These are phyloP conservation scores for Venustaconcha ellipsiformis DNA, from an alignment of 1,140 invertebrate species.

Conservation along the genomic window DNA sequence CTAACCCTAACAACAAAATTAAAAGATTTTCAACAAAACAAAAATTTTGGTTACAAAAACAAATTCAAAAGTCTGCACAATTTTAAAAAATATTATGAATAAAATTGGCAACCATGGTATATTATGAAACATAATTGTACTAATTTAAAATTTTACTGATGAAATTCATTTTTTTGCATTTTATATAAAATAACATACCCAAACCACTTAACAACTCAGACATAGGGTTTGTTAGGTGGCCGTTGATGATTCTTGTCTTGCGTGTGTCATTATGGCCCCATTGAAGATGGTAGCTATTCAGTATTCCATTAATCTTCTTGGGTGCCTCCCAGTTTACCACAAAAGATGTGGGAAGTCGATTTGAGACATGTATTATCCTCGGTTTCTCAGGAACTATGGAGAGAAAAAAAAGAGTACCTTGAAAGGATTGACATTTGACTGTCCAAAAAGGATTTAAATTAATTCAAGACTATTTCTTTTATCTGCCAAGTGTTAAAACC, in stretches of 20 bases:
- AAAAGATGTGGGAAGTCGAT: constrained; percentile 41
- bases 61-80: neutral
- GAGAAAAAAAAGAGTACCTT: neutral
- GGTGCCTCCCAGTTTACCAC: constrained; percentile 55
- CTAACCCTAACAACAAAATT: too few species aligned
- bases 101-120: too few species aligned
- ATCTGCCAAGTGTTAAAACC: too few species aligned
- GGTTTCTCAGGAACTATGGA: constrained; percentile 47
- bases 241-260: constrained; percentile 42
- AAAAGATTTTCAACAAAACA: too few species aligned
- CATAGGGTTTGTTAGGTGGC: constrained; percentile 51
- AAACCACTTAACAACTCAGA: constrained; percentile 40
- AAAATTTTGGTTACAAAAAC: neutral
- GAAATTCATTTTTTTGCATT: neutral
- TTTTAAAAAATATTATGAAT: too few species aligned
- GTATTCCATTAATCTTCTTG: constrained; percentile 34
- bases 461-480: too few species aligned
- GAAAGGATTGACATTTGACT: too few species aligned
- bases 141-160: too few species aligned
- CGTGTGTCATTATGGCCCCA: constrained; percentile 40
- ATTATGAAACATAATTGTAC: too few species aligned
- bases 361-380: constrained; percentile 47
- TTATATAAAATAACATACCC: constrained; percentile 30
- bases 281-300: constrained; percentile 49
- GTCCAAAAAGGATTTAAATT: too few species aligned